Evolutionary conservation across 2,888 invertebrate genomes (phyloP), one percentile per base, ranked within the genome.

Genomic region (Hyposoter dolosus): DNA sequence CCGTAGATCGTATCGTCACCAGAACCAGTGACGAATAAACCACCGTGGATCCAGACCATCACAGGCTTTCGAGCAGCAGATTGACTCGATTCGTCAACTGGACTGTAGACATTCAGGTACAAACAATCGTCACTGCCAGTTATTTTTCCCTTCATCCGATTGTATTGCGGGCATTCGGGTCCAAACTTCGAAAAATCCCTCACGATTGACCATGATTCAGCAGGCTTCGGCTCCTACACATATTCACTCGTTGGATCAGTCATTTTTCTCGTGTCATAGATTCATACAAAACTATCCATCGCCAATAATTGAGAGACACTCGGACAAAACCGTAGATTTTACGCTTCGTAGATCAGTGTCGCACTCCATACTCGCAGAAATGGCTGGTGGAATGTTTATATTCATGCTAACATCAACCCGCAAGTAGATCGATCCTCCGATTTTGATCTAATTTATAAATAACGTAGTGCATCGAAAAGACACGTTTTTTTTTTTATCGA

Each of bases 41-140:
- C 93, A 0, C 93, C 92, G 69, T 93, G 92, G 68, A 92, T 90
- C 92, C 90, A 93, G 2, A 93, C 89, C 92, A 93, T 92, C 7
- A 93, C 92, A 0, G 92, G 83, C 35, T 56, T 85, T 5, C 79
- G 87, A 15, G 81, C 87, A 4, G 76, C 23, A 2, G 45, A 35
- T 56, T 35, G 47, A 12, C 6, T 56, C 3, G 45, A 17, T 0
- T 76, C 35, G 17, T 77, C 50, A 0, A 47, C 9, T 6, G 76
- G 76, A 19, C 81, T 66, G 83, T 91, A 93, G 3, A 93, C 91
- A 66, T 93, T 93, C 5, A 93, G 68, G 72, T 92, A 92, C 6
- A 93, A 89, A 63, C 93, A 93, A 75, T 93, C 93, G 23, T 93
- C 93, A 35, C 86, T 74, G 4, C 93, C 93, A 0, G 69, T 4